Evolutionary conservation across 2,888 invertebrate genomes (phyloP).

Genomic region (Hydriomena furcata): DNA sequence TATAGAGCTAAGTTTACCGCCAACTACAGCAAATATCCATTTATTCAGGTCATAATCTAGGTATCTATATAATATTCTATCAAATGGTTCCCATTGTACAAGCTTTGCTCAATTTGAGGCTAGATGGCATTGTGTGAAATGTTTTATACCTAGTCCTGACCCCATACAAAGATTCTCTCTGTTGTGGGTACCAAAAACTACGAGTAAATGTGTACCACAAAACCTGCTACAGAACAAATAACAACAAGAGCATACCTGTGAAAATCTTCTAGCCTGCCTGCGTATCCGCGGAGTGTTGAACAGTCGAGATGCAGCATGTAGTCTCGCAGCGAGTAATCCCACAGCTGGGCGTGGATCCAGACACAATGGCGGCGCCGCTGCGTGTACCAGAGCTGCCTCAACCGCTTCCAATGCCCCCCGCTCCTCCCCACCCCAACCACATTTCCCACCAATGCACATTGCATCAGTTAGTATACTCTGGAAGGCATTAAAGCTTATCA

Average conservation of each 20-base stretch:
- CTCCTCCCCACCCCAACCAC: slow-evolving; percentile 89
- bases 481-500: slow-evolving; percentile 27
- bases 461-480: slow-evolving; percentile 87
- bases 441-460: slow-evolving; percentile 81
- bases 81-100: too few relatives aligned
- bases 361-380: slow-evolving; percentile 93
- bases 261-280: slow-evolving; percentile 90
- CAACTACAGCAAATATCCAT: too few relatives aligned
- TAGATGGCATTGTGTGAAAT: too few relatives aligned
- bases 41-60: too few relatives aligned
- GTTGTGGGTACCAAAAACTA: too few relatives aligned
- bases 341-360: slow-evolving; percentile 94
- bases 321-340: slow-evolving; percentile 88
- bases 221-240: too few relatives aligned
- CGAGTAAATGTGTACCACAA: too few relatives aligned
- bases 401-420: slow-evolving; percentile 84
- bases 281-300: slow-evolving; percentile 90
- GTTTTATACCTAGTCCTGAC: too few relatives aligned
- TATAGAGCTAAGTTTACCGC: too few relatives aligned
- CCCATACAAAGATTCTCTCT: too few relatives aligned
- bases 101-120: too few relatives aligned
- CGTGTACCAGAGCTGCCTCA: slow-evolving; percentile 93
- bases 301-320: slow-evolving; percentile 89
- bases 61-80: too few relatives aligned
- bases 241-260: slow-evolving; percentile 84